Conservation (phyloP, 2,797 vertebrate species). For the Crocodylus rhombifer region DNA sequence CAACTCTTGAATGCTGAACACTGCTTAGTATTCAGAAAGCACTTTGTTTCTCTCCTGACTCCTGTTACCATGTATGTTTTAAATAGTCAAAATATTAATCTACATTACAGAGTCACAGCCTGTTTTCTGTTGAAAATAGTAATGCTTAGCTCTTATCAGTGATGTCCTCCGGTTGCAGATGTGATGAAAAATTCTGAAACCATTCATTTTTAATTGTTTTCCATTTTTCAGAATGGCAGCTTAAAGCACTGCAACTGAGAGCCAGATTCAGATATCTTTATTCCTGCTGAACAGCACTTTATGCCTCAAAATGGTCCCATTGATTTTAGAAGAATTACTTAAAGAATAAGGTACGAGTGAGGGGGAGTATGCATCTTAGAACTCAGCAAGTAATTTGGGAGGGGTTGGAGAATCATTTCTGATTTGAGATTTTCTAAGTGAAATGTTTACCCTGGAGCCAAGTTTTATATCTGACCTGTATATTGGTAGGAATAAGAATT, state of each 20-base stretch:
- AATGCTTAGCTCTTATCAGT: background rate
- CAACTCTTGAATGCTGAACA: background rate
- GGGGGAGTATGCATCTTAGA: background rate
- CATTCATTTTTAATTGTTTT: background rate
- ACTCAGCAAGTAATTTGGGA: background rate
- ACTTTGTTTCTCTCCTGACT: background rate
- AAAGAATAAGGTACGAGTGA: background rate
- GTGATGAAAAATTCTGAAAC: background rate
- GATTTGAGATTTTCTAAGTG: background rate
- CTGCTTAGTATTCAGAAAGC: background rate
- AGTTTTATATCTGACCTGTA: background rate
- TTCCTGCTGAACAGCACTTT: background rate
- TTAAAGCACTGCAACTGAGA: background rate
- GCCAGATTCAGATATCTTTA: background rate
- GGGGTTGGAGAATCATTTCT: background rate
- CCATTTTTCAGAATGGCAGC: background rate
- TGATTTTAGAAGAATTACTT: rapidly evolving
- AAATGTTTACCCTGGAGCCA: background rate
- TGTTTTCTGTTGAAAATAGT: conserved; percentile 1
- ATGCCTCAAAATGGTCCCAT: background rate
- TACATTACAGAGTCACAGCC: background rate
- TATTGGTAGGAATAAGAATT: background rate
- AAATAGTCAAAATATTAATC: background rate
- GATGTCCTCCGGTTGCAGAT: background rate
- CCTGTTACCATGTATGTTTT: background rate